Conservation (phyloP, 2,797 vertebrate genomes). For the Hippocampus kuda region DNA sequence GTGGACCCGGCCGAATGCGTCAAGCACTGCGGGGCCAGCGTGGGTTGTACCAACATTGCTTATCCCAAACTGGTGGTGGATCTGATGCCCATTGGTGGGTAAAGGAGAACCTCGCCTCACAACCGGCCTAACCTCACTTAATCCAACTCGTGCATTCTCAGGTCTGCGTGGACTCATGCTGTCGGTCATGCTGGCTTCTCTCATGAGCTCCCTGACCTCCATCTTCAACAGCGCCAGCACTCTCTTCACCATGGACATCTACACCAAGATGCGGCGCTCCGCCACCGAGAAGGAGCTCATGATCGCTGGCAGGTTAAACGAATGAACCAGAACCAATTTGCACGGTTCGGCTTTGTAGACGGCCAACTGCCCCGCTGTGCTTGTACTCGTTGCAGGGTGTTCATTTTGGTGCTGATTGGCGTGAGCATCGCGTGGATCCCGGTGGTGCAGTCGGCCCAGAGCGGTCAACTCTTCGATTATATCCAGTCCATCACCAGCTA, state of each 20-base stretch:
- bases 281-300: slow-evolving; percentile 84
- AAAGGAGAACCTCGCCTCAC: neutral
- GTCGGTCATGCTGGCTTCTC: slow-evolving; percentile 92
- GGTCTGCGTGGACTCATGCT: slow-evolving; percentile 92
- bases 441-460: slow-evolving; percentile 77
- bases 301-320: slow-evolving; percentile 79
- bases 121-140: neutral
- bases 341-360: neutral
- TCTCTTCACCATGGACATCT: slow-evolving; percentile 94
- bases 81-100: slow-evolving; percentile 88
- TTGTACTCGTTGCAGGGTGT: slow-evolving; percentile 63
- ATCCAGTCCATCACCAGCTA: slow-evolving; percentile 83
- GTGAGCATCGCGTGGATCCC: slow-evolving; percentile 93
- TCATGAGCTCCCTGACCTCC: slow-evolving; percentile 96
- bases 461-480: slow-evolving; percentile 88
- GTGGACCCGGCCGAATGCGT: slow-evolving; percentile 68
- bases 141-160: slow-evolving; percentile 36
- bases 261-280: slow-evolving; percentile 71
- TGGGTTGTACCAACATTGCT: slow-evolving; percentile 89
- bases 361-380: neutral
- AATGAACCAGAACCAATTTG: neutral
- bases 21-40: slow-evolving; percentile 64
- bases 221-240: slow-evolving; percentile 95
- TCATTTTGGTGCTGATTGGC: slow-evolving; percentile 77
- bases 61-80: slow-evolving; percentile 87